These are phyloP conservation scores for Drosophila equinoxialis DNA, from an alignment of 1,140 invertebrate genomes.

Conservation along the genomic window DNA sequence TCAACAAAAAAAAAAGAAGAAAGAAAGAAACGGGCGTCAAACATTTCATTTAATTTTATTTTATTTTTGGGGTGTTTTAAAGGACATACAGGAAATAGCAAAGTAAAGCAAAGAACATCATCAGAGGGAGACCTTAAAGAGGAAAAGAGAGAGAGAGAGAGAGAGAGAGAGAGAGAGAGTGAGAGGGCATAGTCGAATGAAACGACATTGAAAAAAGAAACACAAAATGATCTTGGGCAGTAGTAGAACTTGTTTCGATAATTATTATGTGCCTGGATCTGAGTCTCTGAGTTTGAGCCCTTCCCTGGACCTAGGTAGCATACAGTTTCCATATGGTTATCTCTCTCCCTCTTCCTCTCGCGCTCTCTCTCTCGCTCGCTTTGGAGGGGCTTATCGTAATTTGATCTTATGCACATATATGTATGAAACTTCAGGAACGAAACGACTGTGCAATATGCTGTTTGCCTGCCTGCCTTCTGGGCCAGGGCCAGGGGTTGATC, in stretches of 20 bases:
- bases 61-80: background rate
- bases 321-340: slow-evolving; percentile 6
- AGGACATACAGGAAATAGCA: slow-evolving; percentile 1
- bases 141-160: too few species aligned
- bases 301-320: slow-evolving; percentile 1
- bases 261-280: slow-evolving; percentile 1
- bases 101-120: too few species aligned
- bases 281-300: too few species aligned
- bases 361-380: background rate
- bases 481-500: slow-evolving; percentile 5
- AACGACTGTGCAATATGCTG: slow-evolving; percentile 6
- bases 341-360: background rate
- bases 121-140: too few species aligned
- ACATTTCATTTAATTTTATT: background rate
- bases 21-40: background rate
- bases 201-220: slow-evolving; percentile 7
- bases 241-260: slow-evolving; percentile 4
- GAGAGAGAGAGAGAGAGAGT: background rate
- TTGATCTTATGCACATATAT: background rate
- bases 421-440: background rate
- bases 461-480: too few species aligned
- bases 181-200: background rate
- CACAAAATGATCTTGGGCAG: background rate
- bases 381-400: background rate
- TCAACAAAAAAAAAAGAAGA: too few species aligned